phyloP scores from a whole-genome alignment of 2,888 invertebrate genomes.

The Cylindroiulus punctatus region DNA sequence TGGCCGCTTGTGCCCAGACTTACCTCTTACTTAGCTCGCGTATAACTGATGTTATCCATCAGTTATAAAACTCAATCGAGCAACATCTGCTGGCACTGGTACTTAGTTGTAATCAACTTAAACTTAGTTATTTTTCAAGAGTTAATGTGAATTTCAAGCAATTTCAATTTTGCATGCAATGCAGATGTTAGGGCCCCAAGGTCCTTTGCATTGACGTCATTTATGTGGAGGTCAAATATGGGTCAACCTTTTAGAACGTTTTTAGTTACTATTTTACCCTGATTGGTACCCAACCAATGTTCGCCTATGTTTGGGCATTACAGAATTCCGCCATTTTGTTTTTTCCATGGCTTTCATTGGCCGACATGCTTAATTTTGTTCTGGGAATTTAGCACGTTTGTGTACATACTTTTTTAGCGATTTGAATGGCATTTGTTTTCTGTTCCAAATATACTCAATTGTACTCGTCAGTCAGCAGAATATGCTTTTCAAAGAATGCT shows the following conservation, averaged over 20 bases:
- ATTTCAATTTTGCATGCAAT: too few relatives aligned
- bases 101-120: too few relatives aligned
- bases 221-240: background rate
- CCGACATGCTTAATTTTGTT: constrained; percentile 5
- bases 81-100: too few relatives aligned
- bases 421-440: constrained; percentile 16
- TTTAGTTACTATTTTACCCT: background rate
- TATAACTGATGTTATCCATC: too few relatives aligned
- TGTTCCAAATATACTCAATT: background rate
- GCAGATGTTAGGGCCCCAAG: too few relatives aligned
- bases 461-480: background rate
- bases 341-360: background rate
- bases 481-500: background rate
- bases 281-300: background rate
- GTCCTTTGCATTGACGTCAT: background rate
- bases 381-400: constrained; percentile 19
- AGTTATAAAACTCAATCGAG: too few relatives aligned
- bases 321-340: background rate
- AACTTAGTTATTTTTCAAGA: too few relatives aligned
- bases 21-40: too few relatives aligned
- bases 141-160: too few relatives aligned
- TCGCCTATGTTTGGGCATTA: background rate
- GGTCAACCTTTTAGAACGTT: background rate
- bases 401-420: constrained; percentile 20
- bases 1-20: too few relatives aligned